These are phyloP conservation scores for Eristalinus sepulchralis DNA, from an alignment of 2,888 invertebrate species.

Conservation along the genomic window DNA sequence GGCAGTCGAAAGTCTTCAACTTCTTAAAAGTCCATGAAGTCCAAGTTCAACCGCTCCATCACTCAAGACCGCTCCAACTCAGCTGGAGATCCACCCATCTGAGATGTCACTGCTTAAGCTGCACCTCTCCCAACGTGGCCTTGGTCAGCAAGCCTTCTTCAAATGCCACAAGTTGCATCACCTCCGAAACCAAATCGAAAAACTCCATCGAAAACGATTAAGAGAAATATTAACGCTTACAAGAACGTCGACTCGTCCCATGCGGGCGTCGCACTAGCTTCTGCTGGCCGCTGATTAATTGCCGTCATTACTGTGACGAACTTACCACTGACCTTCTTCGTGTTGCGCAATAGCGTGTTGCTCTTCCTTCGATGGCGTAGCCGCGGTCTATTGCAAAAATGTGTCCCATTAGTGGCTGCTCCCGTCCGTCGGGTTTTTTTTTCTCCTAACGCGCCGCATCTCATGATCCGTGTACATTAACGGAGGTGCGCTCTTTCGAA, in stretches of 20 bases:
- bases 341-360: slow-evolving; percentile 13
- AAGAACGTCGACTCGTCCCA: background rate
- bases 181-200: background rate
- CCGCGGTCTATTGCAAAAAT: slow-evolving; percentile 10
- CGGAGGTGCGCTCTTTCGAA: slow-evolving; percentile 8
- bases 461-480: slow-evolving; percentile 28
- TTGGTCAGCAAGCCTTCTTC: slow-evolving; percentile 38
- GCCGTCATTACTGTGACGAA: slow-evolving; percentile 28
- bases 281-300: slow-evolving; percentile 34
- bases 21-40: background rate
- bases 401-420: slow-evolving; percentile 10
- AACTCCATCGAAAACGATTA: slow-evolving; percentile 29
- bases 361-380: background rate
- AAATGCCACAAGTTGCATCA: slow-evolving; percentile 11
- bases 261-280: slow-evolving; percentile 11
- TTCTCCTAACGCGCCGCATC: background rate
- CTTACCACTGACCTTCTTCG: slow-evolving; percentile 44
- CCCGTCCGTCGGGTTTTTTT: background rate
- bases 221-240: background rate
- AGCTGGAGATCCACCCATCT: background rate
- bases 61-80: background rate
- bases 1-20: background rate
- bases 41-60: background rate
- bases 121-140: slow-evolving; percentile 18
- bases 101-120: slow-evolving; percentile 17